Evolutionary conservation across 2,888 invertebrate species (phyloP).

Genomic region (Pristionchus maxplancki): DNA sequence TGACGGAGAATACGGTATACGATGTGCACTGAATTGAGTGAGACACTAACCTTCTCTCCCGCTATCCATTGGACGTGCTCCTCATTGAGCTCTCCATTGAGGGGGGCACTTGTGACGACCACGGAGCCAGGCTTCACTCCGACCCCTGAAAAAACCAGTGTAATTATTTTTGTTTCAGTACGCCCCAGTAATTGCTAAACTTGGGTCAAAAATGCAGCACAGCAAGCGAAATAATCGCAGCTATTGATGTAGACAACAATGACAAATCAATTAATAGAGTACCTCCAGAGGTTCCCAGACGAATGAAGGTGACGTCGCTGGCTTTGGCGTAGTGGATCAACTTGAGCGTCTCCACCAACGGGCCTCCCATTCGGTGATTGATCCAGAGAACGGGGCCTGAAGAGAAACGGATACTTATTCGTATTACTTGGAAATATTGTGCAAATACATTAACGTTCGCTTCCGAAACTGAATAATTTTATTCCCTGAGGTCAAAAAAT

Average conservation of each 20-base stretch:
- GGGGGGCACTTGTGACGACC: conserved; percentile 91
- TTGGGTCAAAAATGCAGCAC: too few species aligned
- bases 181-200: too few species aligned
- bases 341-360: conserved; percentile 97
- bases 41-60: conserved; percentile 84
- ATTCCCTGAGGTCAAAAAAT: background rate
- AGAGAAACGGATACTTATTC: background rate
- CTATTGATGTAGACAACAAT: background rate
- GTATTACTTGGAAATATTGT: background rate
- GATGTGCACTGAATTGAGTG: background rate
- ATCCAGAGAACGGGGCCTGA: conserved; percentile 49
- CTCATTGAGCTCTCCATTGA: conserved; percentile 90
- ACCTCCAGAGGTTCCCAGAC: conserved; percentile 95
- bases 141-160: conserved; percentile 60
- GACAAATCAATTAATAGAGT: too few species aligned
- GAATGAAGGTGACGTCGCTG: conserved; percentile 89
- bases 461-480: too few species aligned
- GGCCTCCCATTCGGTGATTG: conserved; percentile 98
- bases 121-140: conserved; percentile 86
- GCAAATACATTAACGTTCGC: background rate
- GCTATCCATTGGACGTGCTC: conserved; percentile 81
- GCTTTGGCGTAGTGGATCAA: conserved; percentile 93
- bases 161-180: too few species aligned
- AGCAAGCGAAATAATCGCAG: background rate
- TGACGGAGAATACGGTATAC: background rate